Evolutionary conservation across 2,113 vertebrate species (phyloP).

Genomic region (Upupa epops): DNA sequence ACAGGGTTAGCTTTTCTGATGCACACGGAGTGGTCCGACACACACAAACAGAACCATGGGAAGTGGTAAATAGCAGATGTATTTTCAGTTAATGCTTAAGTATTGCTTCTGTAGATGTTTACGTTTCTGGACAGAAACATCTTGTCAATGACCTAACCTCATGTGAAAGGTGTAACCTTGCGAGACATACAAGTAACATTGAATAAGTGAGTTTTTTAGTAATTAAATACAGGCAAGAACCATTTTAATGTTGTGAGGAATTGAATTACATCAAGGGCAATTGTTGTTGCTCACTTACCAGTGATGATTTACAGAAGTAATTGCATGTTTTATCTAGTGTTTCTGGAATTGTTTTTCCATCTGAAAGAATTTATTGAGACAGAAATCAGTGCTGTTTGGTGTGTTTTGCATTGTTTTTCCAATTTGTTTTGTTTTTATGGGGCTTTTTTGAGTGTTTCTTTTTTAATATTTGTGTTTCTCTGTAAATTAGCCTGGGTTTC

Average conservation of each 20-base stretch:
- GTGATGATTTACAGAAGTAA: neutral
- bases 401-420: neutral
- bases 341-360: neutral
- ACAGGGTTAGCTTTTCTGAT: neutral
- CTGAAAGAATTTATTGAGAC: neutral
- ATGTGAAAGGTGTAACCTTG: neutral
- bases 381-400: neutral
- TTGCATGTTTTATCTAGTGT: neutral
- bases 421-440: neutral
- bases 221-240: slow-evolving; percentile 33
- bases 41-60: neutral
- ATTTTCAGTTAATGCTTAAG: slow-evolving; percentile 10
- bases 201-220: slow-evolving; percentile 19
- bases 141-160: neutral
- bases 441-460: too few species aligned
- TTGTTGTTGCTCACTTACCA: slow-evolving; percentile 3
- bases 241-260: neutral
- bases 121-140: neutral
- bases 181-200: neutral
- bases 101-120: neutral
- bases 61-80: neutral
- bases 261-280: neutral
- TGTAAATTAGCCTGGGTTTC: neutral
- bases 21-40: neutral
- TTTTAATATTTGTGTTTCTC: neutral